Base-by-base conservation (phyloP, 2,888 invertebrate species). In the Trypoxylon attenuatum region DNA sequence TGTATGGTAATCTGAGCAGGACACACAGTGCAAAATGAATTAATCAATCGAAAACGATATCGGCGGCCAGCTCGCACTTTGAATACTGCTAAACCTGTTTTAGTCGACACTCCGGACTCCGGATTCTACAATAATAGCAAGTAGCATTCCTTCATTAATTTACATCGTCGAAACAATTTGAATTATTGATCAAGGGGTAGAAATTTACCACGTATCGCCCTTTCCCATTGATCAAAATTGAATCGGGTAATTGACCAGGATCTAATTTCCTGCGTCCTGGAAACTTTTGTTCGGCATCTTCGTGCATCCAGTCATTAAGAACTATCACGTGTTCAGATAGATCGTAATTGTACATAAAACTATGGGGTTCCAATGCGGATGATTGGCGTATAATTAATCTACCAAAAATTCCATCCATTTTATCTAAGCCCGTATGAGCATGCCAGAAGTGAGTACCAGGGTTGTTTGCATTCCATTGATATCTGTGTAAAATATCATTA, bases 381-480 rank as follows among this genome's bases (percentile, higher is more conserved):
- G 90, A 88, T 71, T 90, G 88, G 43, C 91, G 89, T 5, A 92
- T 88, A 1, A 91, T 86, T 6, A 92, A 72, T 0, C 89, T 83
- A 0, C 92, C 92, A 65, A 89, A 90, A 0, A 91, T 82, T 0
- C 92, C 92, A 65, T 91, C 91, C 54, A 89, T 88, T 74, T 91
- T 89, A 66, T 91, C 91, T 1, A 89, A 76, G n/a, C 80, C 79
- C 2, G 77, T 59, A 60, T 88, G 88, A 5, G 87, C 82, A 49
- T 88, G 88, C 80, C 82, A 88, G 49, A 87, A 87, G 58, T 87
- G 87, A 0, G 87, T 88, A 1, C 88, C 88, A n/a, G 79, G 57
- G 21, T 86, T 78, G 2, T 71, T 69, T 1, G 85, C 87, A 5
- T 47, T 46, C 69, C 82, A 88, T 55, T 84, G 79, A 61, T 88